Base-by-base conservation (phyloP, 2,113 vertebrate genomes). In the Pachyramphus minor region DNA sequence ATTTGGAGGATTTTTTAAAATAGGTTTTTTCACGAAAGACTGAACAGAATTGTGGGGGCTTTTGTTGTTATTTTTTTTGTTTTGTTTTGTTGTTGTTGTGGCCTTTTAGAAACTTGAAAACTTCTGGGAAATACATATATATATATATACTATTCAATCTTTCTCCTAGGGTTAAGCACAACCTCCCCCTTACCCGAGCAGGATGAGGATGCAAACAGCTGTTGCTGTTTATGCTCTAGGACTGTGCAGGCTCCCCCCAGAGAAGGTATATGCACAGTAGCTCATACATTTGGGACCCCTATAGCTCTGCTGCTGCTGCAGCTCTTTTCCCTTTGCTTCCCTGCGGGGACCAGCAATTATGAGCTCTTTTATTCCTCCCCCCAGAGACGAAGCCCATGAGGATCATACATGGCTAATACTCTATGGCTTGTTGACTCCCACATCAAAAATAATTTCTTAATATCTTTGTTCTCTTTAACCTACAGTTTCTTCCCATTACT, bases 401-500 rank as follows among this genome's bases (percentile, higher is more conserved):
- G 24, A 23, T 78, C 42, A n/a, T 28, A 31, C 12, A 27, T 20
- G 59, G 78, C 45, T 93, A 87, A 91, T 49, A 69, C 45, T 74
- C 64, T 19, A 9, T 33, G 91, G 37, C 41, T 91, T 94, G 72
- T 84, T 96, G 90, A 92, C 19, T 94, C 68, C 30, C 68, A 52
- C 44, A 78, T 60, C 7, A 58, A 77, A 66, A 79, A 76, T 45
- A 52, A 78, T 86, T 67, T 92, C 79, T 90, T 80, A 88, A 93
- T 91, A n/a, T 88, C 53, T 58, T 28, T 72, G 11, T 63, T 55
- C 44, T 64, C n/a, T 78, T 91, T 67, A 80, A 86, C 39, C 68
- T 42, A 64, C 90, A 89, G 92, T 68, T 96, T 93, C 88, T 93
- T 71, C 93, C 78, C 75, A 52, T 94, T 94, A 84, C n/a, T 53